Conservation (phyloP, 2,797 vertebrate genomes). For the Scolopax rusticola region DNA sequence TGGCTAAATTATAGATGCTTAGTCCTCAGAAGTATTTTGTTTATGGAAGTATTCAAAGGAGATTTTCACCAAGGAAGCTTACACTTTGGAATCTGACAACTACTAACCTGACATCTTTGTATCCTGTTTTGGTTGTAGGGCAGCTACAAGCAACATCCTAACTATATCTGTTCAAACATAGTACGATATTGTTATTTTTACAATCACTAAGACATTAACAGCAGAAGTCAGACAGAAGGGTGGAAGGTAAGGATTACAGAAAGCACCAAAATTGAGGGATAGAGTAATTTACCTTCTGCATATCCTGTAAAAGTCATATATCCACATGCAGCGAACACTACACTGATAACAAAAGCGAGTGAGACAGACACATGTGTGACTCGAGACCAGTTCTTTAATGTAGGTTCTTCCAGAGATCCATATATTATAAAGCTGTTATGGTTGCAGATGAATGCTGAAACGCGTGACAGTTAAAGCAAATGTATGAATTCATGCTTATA, state of each 20-base stretch:
- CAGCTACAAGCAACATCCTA: background rate
- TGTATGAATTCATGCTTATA: background rate
- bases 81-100: background rate
- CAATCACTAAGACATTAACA: background rate
- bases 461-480: constrained; percentile 14
- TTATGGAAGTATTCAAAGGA: background rate
- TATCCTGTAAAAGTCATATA: constrained; percentile 93
- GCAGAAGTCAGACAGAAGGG: background rate
- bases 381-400: constrained; percentile 86
- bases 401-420: constrained; percentile 89
- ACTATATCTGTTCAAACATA: background rate
- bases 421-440: constrained; percentile 98
- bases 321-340: constrained; percentile 87
- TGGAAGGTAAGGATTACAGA: background rate
- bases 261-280: background rate
- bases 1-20: background rate
- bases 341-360: constrained; percentile 85
- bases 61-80: background rate
- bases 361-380: constrained; percentile 90
- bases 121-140: background rate
- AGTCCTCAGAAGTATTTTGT: background rate
- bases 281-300: constrained; percentile 87
- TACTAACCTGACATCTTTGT: background rate
- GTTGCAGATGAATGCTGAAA: constrained; percentile 94
- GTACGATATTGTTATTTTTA: background rate